Base-by-base conservation (phyloP, 35 echinoderm and acorn worm species). In the Heliocidaris tuberculata region DNA sequence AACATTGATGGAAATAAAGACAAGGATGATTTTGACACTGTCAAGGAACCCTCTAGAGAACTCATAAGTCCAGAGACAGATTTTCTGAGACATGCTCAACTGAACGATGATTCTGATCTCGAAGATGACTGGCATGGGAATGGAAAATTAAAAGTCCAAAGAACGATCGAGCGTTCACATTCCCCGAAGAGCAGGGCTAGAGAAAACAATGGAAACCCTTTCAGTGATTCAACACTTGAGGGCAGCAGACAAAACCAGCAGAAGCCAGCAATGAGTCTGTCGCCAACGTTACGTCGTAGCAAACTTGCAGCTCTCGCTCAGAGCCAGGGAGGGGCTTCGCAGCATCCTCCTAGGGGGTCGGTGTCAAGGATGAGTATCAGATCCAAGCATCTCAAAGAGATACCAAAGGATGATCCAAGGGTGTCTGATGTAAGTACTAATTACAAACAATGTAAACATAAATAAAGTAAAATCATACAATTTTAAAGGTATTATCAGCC, bases 361-460 rank as follows among this genome's bases (percentile, higher is more conserved):
- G 31, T 98, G 35, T 99, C 98, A n/a, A 94, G 98, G 89, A 60
- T 97, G 60, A 97, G 98, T 85, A 96, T 99, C 15, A 90, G 94
- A 52, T 94, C 97, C 32, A 99, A 97, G 91, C 96, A 94, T 86
- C 88, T 99, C 47, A 97, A 96, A 78, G 98, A 99, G 88, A 99
- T 99, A 42, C 90, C 98, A 30, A 99, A 97, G 85, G 95, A 97
- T 95, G 98, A 99, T 60, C 95, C 98, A 49, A 93, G 98, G 71
- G 52, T 99, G 48, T 94, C 96, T 49, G 97, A 97, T 70, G 98
- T 99, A 95, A 99, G 98, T 99, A 49, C 5, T 59, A 11, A 17
- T 70, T 9, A 85, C 86, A 13, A 17, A n/a, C 13, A 15, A 71
- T 71, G 71, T 47, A 12, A 47, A 65, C 7, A 27, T n/a, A 59